Base-by-base conservation (phyloP, 1,140 invertebrate genomes). In the Protaetia brevitarsis region DNA sequence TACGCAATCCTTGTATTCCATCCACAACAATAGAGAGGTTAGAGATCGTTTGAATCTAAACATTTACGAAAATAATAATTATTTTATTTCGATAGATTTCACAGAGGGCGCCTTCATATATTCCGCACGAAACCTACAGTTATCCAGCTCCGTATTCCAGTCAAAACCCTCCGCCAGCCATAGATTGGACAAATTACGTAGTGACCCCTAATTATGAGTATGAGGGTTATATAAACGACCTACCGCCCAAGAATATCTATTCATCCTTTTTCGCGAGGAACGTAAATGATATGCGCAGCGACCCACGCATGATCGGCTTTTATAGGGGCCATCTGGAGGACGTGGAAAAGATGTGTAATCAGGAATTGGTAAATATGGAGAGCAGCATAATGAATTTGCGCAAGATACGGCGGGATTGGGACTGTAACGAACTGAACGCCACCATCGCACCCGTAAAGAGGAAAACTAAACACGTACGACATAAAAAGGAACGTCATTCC, bases 261-360 rank as follows among this genome's bases (percentile, higher is more conserved):
- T 59, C 27, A 7, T n/a, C 57, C 1, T 29, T 28, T 28, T 31
- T 59, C n/a, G 19, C 8, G 16, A 16, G 41, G 4, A 51, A 51
- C 19, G 26, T 19, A 3, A 51, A 51, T 23, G 41, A 59, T 29
- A 29, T 59, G 10, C 57, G 29, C 6, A 11, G 27, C 8, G 57
- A 59, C 30, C 57, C 57, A 13, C 8, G 57, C 10, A 16, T 21
- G 7, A n/a, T 29, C 7, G 57, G 57, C 7, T 16, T 59, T 23
- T 59, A 59, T 27, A 59, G 29, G 7, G 57, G 57, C 4, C 57
- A 59, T 59, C 13, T 59, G 30, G 57, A 59, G 13, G 57, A 59
- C 29, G 57, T 59, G 57, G 57, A 59, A 27, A 59, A n/a, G 23
- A 59, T 59, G 57, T 59, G 57, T 16, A 59, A 59, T 59, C 27